These are phyloP conservation scores for Phymatocera aterrima DNA, from an alignment of 2,888 invertebrate genomes.

Conservation along the genomic window DNA sequence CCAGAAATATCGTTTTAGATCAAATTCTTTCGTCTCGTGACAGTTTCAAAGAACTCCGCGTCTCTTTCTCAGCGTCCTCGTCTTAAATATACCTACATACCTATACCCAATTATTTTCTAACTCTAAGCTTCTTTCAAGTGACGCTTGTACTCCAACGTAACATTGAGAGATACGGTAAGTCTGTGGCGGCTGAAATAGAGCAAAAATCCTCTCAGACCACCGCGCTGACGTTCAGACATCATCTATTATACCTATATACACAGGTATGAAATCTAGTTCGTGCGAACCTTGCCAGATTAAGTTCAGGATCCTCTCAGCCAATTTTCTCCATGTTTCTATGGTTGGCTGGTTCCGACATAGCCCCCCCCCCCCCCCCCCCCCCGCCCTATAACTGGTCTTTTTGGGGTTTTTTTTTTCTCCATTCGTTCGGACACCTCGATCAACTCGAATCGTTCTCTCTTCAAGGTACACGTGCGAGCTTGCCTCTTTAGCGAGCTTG, in stretches of 20 bases:
- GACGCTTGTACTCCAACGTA: neutral
- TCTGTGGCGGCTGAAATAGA: neutral
- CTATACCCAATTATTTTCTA: slow-evolving; percentile 23
- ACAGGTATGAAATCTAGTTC: neutral
- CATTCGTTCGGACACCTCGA: slow-evolving; percentile 27
- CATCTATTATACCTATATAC: neutral
- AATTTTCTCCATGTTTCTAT: slow-evolving; percentile 25
- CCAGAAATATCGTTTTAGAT: no score
- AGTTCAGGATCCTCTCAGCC: slow-evolving; percentile 10
- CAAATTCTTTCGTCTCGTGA: neutral
- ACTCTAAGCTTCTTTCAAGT: slow-evolving; percentile 26
- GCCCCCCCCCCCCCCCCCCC: no score
- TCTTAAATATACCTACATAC: neutral
- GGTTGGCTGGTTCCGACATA: neutral
- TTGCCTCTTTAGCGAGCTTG: slow-evolving; percentile 40
- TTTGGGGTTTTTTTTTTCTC: neutral
- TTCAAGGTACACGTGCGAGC: slow-evolving; percentile 41
- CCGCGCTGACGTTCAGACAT: neutral
- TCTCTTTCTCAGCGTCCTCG: neutral
- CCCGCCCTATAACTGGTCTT: neutral
- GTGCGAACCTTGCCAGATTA: neutral
- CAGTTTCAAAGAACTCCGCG: no score
- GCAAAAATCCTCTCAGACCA: slow-evolving; percentile 39
- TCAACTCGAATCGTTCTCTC: slow-evolving; percentile 40
- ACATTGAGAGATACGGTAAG: neutral